Evolutionary conservation across 2,888 invertebrate species (phyloP), one percentile per base, ranked within the genome.

Genomic region (Drosophila birchii): DNA sequence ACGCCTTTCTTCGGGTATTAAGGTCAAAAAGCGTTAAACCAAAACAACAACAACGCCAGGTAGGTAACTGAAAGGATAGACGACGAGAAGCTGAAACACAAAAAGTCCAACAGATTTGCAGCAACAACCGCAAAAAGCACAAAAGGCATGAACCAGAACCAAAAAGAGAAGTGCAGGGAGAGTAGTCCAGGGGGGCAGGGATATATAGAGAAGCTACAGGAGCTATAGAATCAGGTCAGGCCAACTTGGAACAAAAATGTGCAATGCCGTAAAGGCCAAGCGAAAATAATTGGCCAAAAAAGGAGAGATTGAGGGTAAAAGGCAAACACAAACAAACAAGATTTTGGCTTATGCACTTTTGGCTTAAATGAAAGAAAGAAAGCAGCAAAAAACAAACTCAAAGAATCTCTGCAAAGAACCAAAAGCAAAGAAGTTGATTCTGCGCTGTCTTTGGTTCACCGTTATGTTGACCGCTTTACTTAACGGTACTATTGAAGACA

Each of bases 1-100:
- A 89, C 75, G 88, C 78, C 81, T 88, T 89, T 89, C 88, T 78
- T 81, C 64, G 62, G 69, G 79, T 78, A 87, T 87, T 87, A 87
- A 79, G 90, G 90, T 87, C 88, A 87, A 85, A 68, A 86, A 78
- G 88, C 76, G 89, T 88, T 88, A 89, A 88, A 69, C 86, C 84
- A 82, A 85, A 86, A 74, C 68, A 77, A 66, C 78, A 41, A 64
- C 78, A 39, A 39, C 43, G 29, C 49, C 34, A 63, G 49, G 71
- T 53, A 63, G 49, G 71, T 53, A 38, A 43, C 75, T 62, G 66
- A 64, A 62, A 78, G 64, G 56, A 64, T 69, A 76, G 83, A 75
- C 69, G 75, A 70, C 69, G 75, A 70, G 75, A 70, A 81, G 72
- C 74, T 64, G 78, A 47, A 47, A 57, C 56, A 55, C 59, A 69